These are phyloP conservation scores for Emydocephalus ijimae DNA, from an alignment of 2,113 vertebrate species.

Conservation along the genomic window DNA sequence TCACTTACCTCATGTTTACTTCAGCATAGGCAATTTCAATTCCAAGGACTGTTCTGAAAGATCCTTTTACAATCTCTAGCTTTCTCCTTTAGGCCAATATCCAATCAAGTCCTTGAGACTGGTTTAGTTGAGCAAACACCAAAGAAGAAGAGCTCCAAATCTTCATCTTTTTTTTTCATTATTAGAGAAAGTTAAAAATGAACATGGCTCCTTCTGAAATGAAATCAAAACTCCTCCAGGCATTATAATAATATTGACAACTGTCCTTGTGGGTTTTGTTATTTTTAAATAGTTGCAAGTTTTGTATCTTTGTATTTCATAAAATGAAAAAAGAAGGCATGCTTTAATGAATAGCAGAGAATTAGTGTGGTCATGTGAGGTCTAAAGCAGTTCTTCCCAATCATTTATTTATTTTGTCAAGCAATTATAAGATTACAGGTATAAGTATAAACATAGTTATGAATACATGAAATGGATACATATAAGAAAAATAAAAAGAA, in stretches of 20 bases:
- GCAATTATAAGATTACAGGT: too few relatives aligned
- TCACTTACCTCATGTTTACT: constrained; percentile 46
- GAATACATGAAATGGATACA: too few relatives aligned
- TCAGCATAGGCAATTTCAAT: constrained; percentile 20
- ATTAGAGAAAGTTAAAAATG: not conserved
- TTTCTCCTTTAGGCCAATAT: not conserved
- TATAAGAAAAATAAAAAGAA: too few relatives aligned
- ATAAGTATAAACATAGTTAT: too few relatives aligned
- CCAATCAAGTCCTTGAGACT: not conserved
- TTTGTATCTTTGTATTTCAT: not conserved
- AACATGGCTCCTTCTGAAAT: not conserved
- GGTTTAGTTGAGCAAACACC: not conserved
- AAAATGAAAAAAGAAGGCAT: not conserved
- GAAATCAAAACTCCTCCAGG: constrained; percentile 3
- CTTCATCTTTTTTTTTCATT: not conserved
- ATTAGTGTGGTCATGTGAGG: not conserved
- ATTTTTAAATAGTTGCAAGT: not conserved
- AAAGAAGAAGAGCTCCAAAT: not conserved
- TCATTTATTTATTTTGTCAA: not conserved
- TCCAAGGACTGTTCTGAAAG: not conserved
- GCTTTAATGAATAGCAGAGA: not conserved
- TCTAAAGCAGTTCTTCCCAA: not conserved
- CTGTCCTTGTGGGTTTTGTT: not conserved
- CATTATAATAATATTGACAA: not conserved
- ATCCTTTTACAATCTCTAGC: not conserved